These are phyloP conservation scores for Tachycineta bicolor DNA, from an alignment of 2,113 vertebrate species.

Conservation along the genomic window DNA sequence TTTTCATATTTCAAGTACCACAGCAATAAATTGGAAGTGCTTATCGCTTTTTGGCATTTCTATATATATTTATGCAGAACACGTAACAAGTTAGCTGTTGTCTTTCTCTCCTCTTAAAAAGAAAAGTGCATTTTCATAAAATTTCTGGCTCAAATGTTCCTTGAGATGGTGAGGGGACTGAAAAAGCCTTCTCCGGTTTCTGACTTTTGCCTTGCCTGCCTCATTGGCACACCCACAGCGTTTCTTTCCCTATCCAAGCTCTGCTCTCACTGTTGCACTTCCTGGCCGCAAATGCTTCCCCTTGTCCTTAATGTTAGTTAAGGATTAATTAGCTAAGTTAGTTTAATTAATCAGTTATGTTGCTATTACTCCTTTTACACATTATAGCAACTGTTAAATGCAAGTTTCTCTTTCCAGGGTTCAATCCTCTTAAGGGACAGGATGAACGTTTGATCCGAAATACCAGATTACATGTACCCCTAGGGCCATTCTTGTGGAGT, in stretches of 20 bases:
- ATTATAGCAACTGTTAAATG: not conserved
- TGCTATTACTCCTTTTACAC: not conserved
- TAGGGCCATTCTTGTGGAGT: not conserved
- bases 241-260: not conserved
- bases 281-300: not conserved
- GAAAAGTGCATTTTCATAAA: not conserved
- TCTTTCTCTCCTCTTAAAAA: not conserved
- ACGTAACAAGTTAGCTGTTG: not conserved
- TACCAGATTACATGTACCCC: not conserved
- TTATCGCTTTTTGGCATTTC: slow-evolving; percentile 25
- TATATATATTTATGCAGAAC: slow-evolving; percentile 32
- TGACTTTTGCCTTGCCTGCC: not conserved
- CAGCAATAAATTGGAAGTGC: not conserved
- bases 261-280: not conserved
- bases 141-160: not conserved
- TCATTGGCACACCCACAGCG: not conserved
- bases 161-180: not conserved
- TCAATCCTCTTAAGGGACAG: not conserved
- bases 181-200: not conserved
- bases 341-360: not conserved
- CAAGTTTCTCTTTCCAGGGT: not conserved
- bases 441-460: not conserved
- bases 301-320: not conserved
- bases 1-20: slow-evolving; percentile 34
- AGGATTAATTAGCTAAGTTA: too few species aligned